Base-by-base conservation (phyloP, 2,888 invertebrate species). In the Caenorhabditis japonica region DNA sequence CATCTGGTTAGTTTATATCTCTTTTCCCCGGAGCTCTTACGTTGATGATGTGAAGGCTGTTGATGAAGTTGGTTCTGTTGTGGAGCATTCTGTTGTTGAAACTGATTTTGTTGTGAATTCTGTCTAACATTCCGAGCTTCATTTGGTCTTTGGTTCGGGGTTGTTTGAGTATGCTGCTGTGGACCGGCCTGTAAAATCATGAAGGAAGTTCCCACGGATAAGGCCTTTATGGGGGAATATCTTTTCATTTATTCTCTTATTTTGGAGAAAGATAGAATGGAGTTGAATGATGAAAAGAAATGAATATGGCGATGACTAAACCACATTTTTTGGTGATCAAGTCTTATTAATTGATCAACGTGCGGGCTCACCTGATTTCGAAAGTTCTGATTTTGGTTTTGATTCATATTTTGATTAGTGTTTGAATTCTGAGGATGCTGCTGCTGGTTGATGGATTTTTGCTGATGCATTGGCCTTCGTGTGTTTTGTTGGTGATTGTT, bases 401-500 rank as follows among this genome's bases (percentile, higher is more conserved):
- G 62, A 36, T 52, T 62, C 23, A 30, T 53, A 39, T 47, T 55
- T 27, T 43, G 56, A 17, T 27, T 13, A n/a, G 36, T 46, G 39
- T 61, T 52, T 15, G 39, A 52, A 19, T 55, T 33, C 13, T 33
- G 44, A 17, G 38, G 41, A 23, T 13, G 30, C 43, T 58, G 66
- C 43, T 58, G 66, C 15, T 59, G 72, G 46, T 62, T 68, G 12
- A 49, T 21, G 2, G 56, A 47, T 25, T 55, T 51, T 33, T 61
- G 61, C 41, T 70, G 66, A 41, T 58, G 64, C 52, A 59, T 41
- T 4, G 46, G 69, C 27, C 49, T 58, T 12, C 58, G 43, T 15
- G 51, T 46, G 13, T 74, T 74, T 47, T 68, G 68, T 13, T 39
- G 71, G 46, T 64, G 75, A n/a, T 62, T 43, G 34, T 59, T 62